These are phyloP conservation scores for Sylvia borin DNA, from an alignment of 2,797 vertebrate genomes.

Conservation along the genomic window DNA sequence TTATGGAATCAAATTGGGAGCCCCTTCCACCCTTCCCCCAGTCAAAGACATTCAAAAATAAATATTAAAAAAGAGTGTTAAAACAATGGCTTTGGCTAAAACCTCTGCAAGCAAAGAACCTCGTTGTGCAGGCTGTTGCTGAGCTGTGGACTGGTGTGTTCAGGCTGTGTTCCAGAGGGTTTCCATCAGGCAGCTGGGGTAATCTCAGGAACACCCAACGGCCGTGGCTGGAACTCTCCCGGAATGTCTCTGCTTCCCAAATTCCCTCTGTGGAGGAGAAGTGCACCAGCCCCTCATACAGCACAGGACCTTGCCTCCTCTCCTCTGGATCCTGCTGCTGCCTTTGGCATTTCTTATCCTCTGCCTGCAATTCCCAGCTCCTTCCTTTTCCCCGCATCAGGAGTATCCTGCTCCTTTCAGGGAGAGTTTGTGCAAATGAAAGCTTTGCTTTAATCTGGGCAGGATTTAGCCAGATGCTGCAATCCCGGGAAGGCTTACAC, in stretches of 20 bases:
- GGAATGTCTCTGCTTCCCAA: neutral
- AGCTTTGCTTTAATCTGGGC: conserved; percentile 44
- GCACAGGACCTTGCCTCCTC: neutral
- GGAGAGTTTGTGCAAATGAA: neutral
- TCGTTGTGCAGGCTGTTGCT: neutral
- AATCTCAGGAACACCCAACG: neutral
- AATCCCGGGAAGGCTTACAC: neutral
- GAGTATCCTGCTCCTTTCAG: neutral
- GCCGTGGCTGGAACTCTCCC: accelerated
- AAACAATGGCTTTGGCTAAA: neutral
- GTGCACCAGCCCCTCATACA: accelerated
- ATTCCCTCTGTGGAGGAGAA: neutral
- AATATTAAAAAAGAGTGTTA: neutral
- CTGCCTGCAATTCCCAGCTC: neutral
- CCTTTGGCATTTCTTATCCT: neutral
- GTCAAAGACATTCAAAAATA: neutral
- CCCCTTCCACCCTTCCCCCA: conserved; percentile 54
- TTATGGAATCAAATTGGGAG: conserved; percentile 59
- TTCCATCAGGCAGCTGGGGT: neutral
- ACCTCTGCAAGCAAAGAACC: neutral
- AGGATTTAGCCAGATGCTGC: conserved; percentile 29
- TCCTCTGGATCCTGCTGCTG: neutral
- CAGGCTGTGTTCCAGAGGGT: neutral
- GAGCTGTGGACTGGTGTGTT: neutral
- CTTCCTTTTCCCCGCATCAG: accelerated